Percentiles rank a stretch among this genome's conserved stretches.
phyloP scores from a whole-genome alignment of 2,888 invertebrate genomes.

The Brachypterus glaber region DNA sequence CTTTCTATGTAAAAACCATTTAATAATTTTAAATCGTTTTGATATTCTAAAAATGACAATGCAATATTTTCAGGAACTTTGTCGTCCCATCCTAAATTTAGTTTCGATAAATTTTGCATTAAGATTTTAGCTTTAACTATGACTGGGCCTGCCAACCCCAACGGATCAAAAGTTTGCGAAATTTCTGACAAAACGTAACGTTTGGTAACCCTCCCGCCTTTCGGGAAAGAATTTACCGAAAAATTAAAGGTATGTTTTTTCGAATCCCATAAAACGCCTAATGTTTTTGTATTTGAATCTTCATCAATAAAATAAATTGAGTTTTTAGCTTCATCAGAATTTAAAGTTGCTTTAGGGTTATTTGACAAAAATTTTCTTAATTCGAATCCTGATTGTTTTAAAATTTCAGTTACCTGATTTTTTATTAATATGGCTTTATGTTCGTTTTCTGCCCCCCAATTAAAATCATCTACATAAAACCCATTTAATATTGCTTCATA shows the following conservation, averaged over 20 bases:
- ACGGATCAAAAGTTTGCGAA: no score
- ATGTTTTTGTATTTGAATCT: neutral
- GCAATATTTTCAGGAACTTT: no score
- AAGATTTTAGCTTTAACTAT: neutral
- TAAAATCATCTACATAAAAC: neutral
- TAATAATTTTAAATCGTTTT: neutral
- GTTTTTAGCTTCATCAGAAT: neutral
- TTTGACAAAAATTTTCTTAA: neutral
- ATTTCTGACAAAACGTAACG: no score
- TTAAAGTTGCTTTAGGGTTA: neutral
- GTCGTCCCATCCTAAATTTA: no score
- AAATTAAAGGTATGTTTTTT: neutral
- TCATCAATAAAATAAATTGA: neutral
- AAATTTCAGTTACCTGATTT: slow-evolving; percentile 4
- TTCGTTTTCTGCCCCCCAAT: neutral
- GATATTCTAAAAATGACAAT: no score
- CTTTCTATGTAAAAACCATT: slow-evolving; percentile 7
- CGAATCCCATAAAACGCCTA: neutral
- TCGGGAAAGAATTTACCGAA: neutral
- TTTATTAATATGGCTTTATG: slow-evolving; percentile 1
- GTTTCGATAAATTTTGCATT: no score
- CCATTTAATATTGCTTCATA: neutral
- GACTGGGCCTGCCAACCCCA: no score
- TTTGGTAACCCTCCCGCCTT: no score
- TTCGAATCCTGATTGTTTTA: neutral